Base-by-base conservation (phyloP, 2,888 invertebrate genomes). In the Proisotoma minuta region DNA sequence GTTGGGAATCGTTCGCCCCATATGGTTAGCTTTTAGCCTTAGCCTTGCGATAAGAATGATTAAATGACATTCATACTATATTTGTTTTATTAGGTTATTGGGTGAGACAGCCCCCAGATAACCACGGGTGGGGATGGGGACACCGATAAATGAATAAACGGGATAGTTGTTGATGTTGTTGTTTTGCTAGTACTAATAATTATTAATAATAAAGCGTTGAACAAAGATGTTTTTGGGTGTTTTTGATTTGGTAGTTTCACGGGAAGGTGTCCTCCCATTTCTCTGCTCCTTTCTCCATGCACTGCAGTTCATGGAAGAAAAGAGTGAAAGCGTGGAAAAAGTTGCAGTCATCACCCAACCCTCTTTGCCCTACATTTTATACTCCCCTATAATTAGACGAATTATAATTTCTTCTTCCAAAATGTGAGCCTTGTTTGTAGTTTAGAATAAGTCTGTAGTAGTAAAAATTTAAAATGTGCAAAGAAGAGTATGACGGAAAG, bases 21-120 rank as follows among this genome's bases (percentile, higher is more conserved):
- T 86, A 86, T 84, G 87, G 87, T 43, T 18, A 43, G 10, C 20
- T n/a, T n/a, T n/a, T n/a, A n/a, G n/a, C n/a, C n/a, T n/a, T n/a
- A n/a, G n/a, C n/a, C n/a, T n/a, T n/a, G n/a, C n/a, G n/a, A n/a
- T n/a, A n/a, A n/a, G n/a, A n/a, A n/a, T n/a, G n/a, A n/a, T n/a
- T n/a, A n/a, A n/a, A n/a, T n/a, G n/a, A n/a, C n/a, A n/a, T n/a
- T n/a, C n/a, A n/a, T n/a, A n/a, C n/a, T n/a, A n/a, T n/a, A n/a
- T n/a, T 43, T 34, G 34, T 15, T 10, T 34, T 43, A 43, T 4
- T n/a, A 43, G 43, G 43, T 2, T 87, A 84, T 76, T 87, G 86
- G 86, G 63, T 63, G 4, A 47, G 84, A 59, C 53, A 63, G 59
- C 63, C 63, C 43, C 63, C 59, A 63, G 63, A 63, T 57, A 12